Evolutionary conservation across 2,888 invertebrate species (phyloP).

Genomic region (Hoplodrina blanda): DNA sequence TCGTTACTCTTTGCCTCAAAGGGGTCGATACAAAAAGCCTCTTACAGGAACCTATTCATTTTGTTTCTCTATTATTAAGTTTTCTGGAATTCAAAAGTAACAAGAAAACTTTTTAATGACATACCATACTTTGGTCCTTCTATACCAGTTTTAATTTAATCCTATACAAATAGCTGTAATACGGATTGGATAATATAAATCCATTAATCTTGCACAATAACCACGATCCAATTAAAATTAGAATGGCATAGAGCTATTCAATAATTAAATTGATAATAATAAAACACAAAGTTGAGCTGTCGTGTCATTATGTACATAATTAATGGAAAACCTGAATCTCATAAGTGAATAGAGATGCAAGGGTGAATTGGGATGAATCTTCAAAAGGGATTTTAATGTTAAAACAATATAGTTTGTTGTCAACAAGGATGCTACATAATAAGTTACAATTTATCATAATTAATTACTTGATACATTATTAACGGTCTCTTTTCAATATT

Average conservation of each 20-base stretch:
- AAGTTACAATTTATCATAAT: not conserved
- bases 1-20: constrained; percentile 69
- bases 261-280: constrained; percentile 37
- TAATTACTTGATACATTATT: not conserved
- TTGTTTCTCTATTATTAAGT: constrained; percentile 73
- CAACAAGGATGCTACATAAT: too few species aligned
- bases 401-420: too few species aligned
- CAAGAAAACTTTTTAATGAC: constrained; percentile 64
- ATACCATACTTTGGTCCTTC: constrained; percentile 42
- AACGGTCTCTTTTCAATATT: not conserved
- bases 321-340: constrained; percentile 11
- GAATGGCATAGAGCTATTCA: constrained; percentile 30
- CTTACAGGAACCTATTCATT: constrained; percentile 70
- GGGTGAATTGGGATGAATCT: too few species aligned
- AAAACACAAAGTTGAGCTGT: constrained; percentile 25
- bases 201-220: constrained; percentile 47
- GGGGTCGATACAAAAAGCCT: constrained; percentile 69
- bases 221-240: constrained; percentile 49
- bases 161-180: constrained; percentile 20
- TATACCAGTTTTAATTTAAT: constrained; percentile 35
- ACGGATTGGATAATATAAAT: constrained; percentile 32
- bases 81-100: constrained; percentile 61
- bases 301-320: constrained; percentile 28
- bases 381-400: too few species aligned
- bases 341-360: not conserved